These are phyloP conservation scores for Tetragonula clypearis DNA, from an alignment of 1,140 invertebrate genomes.

Conservation along the genomic window DNA sequence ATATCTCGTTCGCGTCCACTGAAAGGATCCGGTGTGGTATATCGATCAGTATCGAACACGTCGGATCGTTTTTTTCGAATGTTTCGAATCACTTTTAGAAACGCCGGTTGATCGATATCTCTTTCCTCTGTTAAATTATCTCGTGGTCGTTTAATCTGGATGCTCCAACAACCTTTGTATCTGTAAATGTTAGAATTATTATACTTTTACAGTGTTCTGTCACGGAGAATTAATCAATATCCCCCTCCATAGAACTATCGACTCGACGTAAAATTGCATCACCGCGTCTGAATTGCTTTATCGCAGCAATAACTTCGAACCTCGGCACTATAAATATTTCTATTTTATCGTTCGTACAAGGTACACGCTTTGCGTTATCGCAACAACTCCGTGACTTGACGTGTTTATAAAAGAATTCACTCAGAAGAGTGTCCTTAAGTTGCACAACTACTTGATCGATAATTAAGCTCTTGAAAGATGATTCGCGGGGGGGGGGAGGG, in stretches of 20 bases:
- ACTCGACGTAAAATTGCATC: not conserved
- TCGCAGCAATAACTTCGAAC: not conserved
- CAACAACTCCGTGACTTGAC: not conserved
- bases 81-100: not conserved
- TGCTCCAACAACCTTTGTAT: no score
- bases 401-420: not conserved
- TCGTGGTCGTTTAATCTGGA: no score
- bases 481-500: no score
- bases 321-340: not conserved
- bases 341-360: not conserved
- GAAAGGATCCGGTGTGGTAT: not conserved
- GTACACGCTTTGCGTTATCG: not conserved
- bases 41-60: not conserved
- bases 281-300: not conserved
- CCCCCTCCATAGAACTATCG: not conserved
- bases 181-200: no score
- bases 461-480: not conserved
- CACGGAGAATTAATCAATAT: no score
- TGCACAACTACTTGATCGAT: not conserved
- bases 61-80: not conserved
- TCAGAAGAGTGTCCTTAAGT: not conserved
- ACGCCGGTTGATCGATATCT: no score
- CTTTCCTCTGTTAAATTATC: no score
- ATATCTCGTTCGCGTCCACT: slow-evolving; percentile 27
- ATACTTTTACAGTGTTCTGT: not conserved